Conservation (phyloP, 2,797 vertebrate genomes). For the Serranus cabrilla region DNA sequence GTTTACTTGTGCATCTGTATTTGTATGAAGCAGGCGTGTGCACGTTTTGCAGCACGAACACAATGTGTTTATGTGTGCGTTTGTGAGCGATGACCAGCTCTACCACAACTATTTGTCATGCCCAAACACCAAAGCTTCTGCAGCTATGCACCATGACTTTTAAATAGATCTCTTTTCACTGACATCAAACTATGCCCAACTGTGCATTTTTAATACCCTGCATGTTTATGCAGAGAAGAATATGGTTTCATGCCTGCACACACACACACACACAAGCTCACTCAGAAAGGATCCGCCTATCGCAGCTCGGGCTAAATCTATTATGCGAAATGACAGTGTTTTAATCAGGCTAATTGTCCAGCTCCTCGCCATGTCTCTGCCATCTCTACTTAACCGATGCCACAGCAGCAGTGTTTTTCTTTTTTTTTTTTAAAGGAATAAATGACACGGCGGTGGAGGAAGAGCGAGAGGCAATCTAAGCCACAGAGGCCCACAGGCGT, state of each 20-base stretch:
- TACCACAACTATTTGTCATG: slow-evolving; percentile 79
- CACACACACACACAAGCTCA: slow-evolving; percentile 17
- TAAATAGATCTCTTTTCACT: slow-evolving; percentile 79
- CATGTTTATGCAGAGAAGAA: slow-evolving; percentile 77
- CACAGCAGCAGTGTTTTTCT: slow-evolving; percentile 45
- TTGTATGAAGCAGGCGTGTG: slow-evolving; percentile 31
- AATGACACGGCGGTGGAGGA: slow-evolving; percentile 73
- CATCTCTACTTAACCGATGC: slow-evolving; percentile 74
- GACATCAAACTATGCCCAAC: slow-evolving; percentile 75
- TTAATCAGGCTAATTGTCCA: slow-evolving; percentile 82
- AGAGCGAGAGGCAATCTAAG: slow-evolving; percentile 80
- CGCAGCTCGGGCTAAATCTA: slow-evolving; percentile 59
- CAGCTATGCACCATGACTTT: slow-evolving; percentile 80
- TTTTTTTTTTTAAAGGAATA: slow-evolving; percentile 66
- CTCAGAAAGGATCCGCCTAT: slow-evolving; percentile 52
- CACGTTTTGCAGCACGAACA: slow-evolving; percentile 38
- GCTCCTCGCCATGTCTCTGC: slow-evolving; percentile 60
- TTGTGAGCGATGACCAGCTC: slow-evolving; percentile 65
- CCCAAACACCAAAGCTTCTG: slow-evolving; percentile 80
- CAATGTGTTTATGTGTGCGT: slow-evolving; percentile 44
- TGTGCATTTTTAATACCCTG: slow-evolving; percentile 76
- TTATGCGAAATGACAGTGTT: slow-evolving; percentile 76
- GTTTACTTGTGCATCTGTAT: slow-evolving; percentile 46
- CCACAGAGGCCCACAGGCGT: slow-evolving; percentile 80
- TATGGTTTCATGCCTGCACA: slow-evolving; percentile 61